Evolutionary conservation across 2,888 invertebrate species (phyloP), one percentile per base, ranked within the genome.

Genomic region (Drosophila cracens): DNA sequence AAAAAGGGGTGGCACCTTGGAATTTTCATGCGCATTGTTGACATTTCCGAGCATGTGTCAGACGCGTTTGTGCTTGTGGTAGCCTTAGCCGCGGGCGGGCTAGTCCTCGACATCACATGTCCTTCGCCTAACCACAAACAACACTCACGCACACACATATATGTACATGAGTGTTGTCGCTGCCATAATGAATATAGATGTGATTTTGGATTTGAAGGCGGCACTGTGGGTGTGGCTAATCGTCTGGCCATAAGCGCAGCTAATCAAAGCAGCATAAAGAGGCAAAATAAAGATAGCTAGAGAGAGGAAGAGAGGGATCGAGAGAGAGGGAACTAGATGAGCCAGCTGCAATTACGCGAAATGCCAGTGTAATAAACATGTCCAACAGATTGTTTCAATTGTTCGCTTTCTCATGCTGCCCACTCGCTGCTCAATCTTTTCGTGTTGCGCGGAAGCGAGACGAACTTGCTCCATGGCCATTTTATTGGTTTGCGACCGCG

Each of bases 161-260:
- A 16, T 25, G 25, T 33, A 43, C 36, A 58, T 34, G 53, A 64
- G 58, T 49, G 40, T 53, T 67, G 53, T 54, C 43, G 65, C 74
- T 81, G 78, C 76, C 83, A 85, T 90, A 91, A 91, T 91, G 91
- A 91, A 91, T 91, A 91, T 92, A 89, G 92, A 92, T 92, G 91
- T 90, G 90, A 89, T 89, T 91, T 91, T 85, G 79, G 87, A 82
- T 81, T 83, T 80, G 83, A 56, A 36, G 57, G 51, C 53, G 88
- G 87, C 38, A 38, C 29, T n/a, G 59, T 51, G 90, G 90, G 91
- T 83, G 91, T 88, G 88, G 83, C 79, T 85, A 89, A 87, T 90
- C 84, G 80, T 77, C 82, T 76, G 77, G 71, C 81, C 76, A 82
- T 87, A 80, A 81, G 68, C 70, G 69, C 61, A 79, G 83, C 86